Evolutionary conservation across 2,113 vertebrate species (phyloP), one percentile per base, ranked within the genome.

Genomic region (Drymodes brunneopygia): DNA sequence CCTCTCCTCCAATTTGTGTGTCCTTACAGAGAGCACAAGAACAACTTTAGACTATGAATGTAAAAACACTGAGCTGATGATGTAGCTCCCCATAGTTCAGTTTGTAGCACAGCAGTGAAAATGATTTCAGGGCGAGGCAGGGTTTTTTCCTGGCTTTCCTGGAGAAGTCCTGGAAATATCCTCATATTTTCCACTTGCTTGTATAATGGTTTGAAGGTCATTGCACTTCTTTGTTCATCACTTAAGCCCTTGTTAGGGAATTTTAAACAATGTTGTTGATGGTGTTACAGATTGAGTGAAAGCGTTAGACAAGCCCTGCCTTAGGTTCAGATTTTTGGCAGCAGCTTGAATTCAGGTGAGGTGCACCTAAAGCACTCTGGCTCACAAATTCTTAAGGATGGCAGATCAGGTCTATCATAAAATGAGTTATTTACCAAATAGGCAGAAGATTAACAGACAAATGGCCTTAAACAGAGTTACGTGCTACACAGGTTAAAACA

Each of bases 61-160:
- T 42, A 8, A 62, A 70, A 64, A 31, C 11, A 4, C 5, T 19
- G 62, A 60, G 15, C 20, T 86, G 62, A 21, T 36, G 7, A 2
- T 21, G 6, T 19, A 79, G 13, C 7, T 73, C n/a, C 38, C 73
- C 12, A 1, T 3, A 35, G 65, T 50, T 78, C 29, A 47, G 29
- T 35, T 74, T 75, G 62, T 23, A 35, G 3, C 62, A 40, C 28
- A 64, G 38, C 40, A 67, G 17, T 53, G 57, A 53, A 64, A 74
- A 60, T 17, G 0, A 16, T 56, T 78, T 94, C 13, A n/a, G 51
- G 53, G 57, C 0, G 0, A 38, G 70, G 64, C 42, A 70, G 42
- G 45, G 38, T 38, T 58, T 54, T 21, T 56, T 61, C 33, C 9
- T 45, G 36, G 7, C 45, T 85, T 25, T 19, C 45, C 16, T 0